Conservation (phyloP, 2,113 vertebrate genomes). For the Engystomops pustulosus region DNA sequence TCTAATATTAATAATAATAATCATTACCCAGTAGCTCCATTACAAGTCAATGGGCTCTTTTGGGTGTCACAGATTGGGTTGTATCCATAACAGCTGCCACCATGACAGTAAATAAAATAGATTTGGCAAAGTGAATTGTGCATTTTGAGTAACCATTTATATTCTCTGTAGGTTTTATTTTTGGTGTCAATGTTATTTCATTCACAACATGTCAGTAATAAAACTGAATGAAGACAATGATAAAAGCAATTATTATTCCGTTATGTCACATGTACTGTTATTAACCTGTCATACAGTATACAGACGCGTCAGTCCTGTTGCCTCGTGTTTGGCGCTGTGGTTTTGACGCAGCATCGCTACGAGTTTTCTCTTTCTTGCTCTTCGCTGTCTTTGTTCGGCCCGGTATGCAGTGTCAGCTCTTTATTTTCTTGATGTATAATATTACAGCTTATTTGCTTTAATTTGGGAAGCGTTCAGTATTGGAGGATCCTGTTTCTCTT, state of each 20-base stretch:
- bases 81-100: no score
- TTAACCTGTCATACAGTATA: neutral
- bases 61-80: no score
- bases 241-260: neutral
- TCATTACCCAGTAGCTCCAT: no score
- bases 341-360: neutral
- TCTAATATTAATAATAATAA: no score
- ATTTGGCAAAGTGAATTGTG: no score
- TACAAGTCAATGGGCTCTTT: no score
- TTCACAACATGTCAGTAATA: no score
- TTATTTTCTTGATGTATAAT: slow-evolving; percentile 43
- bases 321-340: neutral
- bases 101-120: no score
- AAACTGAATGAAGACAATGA: neutral
- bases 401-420: slow-evolving; percentile 25
- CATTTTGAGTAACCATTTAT: no score
- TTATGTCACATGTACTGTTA: neutral
- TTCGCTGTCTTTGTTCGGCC: slow-evolving; percentile 7
- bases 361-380: neutral
- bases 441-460: slow-evolving; percentile 37
- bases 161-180: no score
- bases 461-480: slow-evolving; percentile 18
- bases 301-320: neutral
- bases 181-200: no score
- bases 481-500: slow-evolving; percentile 50